Percentiles rank a stretch among this genome's conserved stretches.
phyloP scores from a whole-genome alignment of 2,797 vertebrate species.

The Hippopotamyrus pictus region DNA sequence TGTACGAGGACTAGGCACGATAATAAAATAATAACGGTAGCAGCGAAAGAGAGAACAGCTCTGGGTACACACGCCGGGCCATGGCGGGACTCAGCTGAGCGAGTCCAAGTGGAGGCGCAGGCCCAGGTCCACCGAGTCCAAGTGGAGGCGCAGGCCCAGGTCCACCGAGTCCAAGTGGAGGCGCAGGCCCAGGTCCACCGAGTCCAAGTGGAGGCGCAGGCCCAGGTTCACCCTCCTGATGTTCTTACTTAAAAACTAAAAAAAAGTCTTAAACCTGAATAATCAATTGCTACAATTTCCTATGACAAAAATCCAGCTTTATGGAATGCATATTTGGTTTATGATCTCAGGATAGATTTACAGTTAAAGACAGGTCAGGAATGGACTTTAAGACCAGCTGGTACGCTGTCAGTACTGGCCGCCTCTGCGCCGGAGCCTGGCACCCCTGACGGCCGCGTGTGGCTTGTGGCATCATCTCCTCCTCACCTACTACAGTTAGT shows the following conservation, averaged over 20 bases:
- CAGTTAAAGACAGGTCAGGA: not conserved
- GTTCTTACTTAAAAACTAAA: not conserved
- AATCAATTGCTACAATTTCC: not conserved
- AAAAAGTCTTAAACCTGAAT: not conserved
- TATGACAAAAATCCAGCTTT: not conserved
- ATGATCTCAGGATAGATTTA: not conserved
- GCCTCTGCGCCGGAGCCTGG: not conserved
- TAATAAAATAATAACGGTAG: not conserved
- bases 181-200: not conserved
- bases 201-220: not conserved
- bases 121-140: not conserved
- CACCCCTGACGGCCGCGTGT: not conserved
- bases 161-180: not conserved
- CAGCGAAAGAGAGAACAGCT: not conserved
- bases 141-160: not conserved
- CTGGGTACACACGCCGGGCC: not conserved
- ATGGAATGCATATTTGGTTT: not conserved
- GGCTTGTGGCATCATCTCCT: not conserved
- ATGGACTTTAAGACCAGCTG: not conserved
- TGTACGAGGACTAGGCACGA: not conserved
- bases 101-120: not conserved
- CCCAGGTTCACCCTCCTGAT: not conserved
- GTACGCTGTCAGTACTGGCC: not conserved
- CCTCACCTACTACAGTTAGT: not conserved
- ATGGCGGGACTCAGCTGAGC: not conserved